Evolutionary conservation across 2,888 invertebrate species (phyloP), one percentile per base, ranked within the genome.

Genomic region (Eurytoma californica): DNA sequence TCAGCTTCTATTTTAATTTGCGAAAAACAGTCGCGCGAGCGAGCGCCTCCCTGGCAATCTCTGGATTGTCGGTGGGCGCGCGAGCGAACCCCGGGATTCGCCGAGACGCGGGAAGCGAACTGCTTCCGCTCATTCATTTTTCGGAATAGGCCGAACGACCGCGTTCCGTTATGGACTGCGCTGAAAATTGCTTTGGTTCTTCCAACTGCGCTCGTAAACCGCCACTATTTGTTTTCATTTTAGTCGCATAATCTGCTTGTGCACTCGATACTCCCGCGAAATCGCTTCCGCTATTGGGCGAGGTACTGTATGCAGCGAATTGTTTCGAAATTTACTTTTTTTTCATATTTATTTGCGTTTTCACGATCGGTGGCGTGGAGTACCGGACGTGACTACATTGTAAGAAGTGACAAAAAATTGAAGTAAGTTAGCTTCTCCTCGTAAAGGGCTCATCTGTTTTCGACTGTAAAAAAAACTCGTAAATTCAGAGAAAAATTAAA

Each of bases 1-100:
- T 30, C n/a, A 67, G 68, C 60, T 77, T 73, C 63, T 24, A 77
- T 77, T 80, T 77, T 77, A 77, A 80, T 80, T 80, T 77, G 69
- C 67, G 60, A 72, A 74, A 75, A 72, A 72, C 61, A 68, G 49
- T 63, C 47, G 39, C 58, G 65, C 24, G 39, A 1, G n/a, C 39
- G 53, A 53, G 51, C 55, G 53, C 18, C 57, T 61, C 53, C 51
- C 65, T 53, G 57, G 51, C 51, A 30, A 77, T 24, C 67, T 60
- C 47, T 3, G 24, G 53, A 67, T 72, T 60, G 53, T 67, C 49
- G 72, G 61, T 16, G 53, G 28, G 61, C 30, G 3, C 30, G 14
- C 47, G 30, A 30, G n/a, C n/a, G 7, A n/a, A n/a, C 20, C 57
- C 57, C 58, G 24, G 49, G n/a, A 47, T n/a, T 16, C 30, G 2